Conservation (phyloP, 1,140 invertebrate species). For the Dryas iulia region DNA sequence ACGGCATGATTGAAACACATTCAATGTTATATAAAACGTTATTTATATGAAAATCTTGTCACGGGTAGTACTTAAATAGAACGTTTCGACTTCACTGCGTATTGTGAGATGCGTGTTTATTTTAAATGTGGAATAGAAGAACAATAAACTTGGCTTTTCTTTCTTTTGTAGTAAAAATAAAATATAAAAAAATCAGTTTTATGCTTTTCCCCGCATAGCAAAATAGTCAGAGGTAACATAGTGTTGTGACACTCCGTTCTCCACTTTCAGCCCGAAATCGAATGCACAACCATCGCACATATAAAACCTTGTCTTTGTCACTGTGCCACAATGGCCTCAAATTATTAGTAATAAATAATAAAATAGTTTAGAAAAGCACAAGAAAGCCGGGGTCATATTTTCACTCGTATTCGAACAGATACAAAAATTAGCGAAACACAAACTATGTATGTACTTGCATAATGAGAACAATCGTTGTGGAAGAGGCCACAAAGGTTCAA, state of each 20-base stretch:
- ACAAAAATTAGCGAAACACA: not conserved
- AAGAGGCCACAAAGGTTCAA: not conserved
- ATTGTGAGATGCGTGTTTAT: not conserved
- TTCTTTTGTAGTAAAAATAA: not conserved
- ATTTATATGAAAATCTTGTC: conserved; percentile 25
- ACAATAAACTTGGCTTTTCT: not conserved
- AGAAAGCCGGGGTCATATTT: not conserved
- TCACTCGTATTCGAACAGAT: not conserved
- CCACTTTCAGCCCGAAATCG: not conserved
- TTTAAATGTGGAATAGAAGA: not conserved
- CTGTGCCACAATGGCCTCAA: too few relatives aligned
- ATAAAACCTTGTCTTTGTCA: too few relatives aligned
- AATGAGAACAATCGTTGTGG: not conserved
- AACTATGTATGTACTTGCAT: not conserved
- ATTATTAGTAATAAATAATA: too few relatives aligned
- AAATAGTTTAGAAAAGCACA: too few relatives aligned
- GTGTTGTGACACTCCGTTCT: not conserved
- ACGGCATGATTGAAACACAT: conserved; percentile 38
- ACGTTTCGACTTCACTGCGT: not conserved
- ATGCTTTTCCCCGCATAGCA: not conserved
- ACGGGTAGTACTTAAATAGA: conserved; percentile 5
- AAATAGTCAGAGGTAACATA: not conserved
- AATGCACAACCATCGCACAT: too few relatives aligned
- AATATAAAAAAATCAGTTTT: not conserved
- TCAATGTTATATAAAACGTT: conserved; percentile 23